Conservation (phyloP, 1,140 invertebrate genomes). For the Drosophila aff. region DNA sequence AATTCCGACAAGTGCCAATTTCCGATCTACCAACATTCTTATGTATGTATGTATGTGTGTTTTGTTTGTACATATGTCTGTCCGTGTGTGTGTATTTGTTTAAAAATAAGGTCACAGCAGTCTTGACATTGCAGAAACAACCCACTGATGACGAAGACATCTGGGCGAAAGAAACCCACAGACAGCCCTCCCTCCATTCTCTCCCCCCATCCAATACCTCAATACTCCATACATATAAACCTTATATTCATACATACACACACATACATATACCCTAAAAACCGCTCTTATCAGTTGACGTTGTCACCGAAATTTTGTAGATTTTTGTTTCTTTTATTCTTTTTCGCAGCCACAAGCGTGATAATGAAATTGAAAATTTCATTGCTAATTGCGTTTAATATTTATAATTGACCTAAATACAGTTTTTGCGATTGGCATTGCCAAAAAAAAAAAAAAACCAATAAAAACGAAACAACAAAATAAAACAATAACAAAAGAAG, state of each 20-base stretch:
- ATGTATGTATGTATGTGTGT: background rate
- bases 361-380: conserved; percentile 84
- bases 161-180: conserved; percentile 13
- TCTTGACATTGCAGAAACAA: conserved; percentile 74
- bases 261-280: background rate
- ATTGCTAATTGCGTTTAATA: conserved; percentile 84
- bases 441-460: conserved; percentile 42
- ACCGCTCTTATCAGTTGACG: conserved; percentile 54
- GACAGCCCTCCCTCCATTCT: background rate
- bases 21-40: background rate
- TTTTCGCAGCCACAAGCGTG: conserved; percentile 45
- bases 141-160: conserved; percentile 30
- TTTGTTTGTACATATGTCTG: conserved; percentile 1
- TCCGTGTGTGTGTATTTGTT: conserved; percentile 16
- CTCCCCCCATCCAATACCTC: background rate
- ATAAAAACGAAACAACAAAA: conserved; percentile 12
- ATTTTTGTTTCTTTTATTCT: conserved; percentile 7
- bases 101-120: conserved; percentile 71
- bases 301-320: conserved; percentile 46
- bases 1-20: conserved; percentile 10
- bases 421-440: conserved; percentile 67
- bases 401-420: conserved; percentile 83
- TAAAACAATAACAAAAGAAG: conserved; percentile 29
- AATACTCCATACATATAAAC: background rate
- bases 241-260: background rate